Evolutionary conservation across 2,113 vertebrate genomes (phyloP).

Genomic region (Otocyon megalotis): DNA sequence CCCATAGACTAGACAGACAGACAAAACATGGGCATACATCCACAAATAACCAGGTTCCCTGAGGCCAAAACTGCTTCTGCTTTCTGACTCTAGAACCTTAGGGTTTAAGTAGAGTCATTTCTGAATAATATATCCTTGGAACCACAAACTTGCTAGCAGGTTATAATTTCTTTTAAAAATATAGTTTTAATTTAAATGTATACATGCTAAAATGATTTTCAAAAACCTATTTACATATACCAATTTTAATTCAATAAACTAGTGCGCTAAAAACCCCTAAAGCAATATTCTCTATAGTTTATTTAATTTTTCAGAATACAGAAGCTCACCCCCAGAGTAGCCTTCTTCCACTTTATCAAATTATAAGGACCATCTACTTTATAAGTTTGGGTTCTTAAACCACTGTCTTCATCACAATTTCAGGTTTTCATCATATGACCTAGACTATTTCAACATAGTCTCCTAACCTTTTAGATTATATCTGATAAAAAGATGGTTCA

Average conservation of each 20-base stretch:
- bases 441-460: not conserved
- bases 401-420: not conserved
- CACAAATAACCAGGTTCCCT: not conserved
- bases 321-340: not conserved
- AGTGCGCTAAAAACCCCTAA: not conserved
- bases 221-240: not conserved
- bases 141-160: not conserved
- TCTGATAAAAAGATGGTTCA: conserved; percentile 10
- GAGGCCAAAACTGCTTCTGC: not conserved
- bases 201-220: not conserved
- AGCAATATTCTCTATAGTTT: not conserved
- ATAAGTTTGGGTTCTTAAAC: not conserved
- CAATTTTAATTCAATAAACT: conserved; percentile 11
- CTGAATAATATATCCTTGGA: not conserved
- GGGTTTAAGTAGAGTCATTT: not conserved
- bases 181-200: conserved; percentile 44
- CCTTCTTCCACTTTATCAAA: not conserved
- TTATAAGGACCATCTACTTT: not conserved
- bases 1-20: not conserved
- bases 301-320: not conserved
- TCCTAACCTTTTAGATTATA: not conserved
- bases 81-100: not conserved
- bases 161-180: not conserved
- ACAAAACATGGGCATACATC: not conserved
- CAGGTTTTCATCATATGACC: not conserved